Evolutionary conservation across 1,140 invertebrate species (phyloP).

Genomic region (Ips typographus): DNA sequence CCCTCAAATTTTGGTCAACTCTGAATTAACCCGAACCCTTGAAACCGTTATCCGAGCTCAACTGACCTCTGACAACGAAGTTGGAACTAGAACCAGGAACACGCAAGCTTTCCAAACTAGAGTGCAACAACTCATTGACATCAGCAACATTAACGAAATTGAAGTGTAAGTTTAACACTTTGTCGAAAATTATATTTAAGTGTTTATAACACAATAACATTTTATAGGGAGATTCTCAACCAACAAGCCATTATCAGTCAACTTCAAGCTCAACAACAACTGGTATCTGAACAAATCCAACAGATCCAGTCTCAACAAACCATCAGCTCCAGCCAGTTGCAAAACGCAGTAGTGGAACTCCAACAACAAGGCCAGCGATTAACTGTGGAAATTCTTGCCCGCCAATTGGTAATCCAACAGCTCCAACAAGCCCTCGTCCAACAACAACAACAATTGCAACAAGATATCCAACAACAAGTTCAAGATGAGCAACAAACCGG

Average conservation of each 20-base stretch:
- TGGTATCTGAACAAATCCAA: conserved; percentile 10
- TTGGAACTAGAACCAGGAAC: not conserved
- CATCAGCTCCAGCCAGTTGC: conserved; percentile 1
- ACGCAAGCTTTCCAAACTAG: not conserved
- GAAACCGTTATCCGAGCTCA: conserved; percentile 17
- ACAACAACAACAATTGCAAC: conserved; percentile 10
- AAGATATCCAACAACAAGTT: too few relatives aligned
- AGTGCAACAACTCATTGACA: conserved; percentile 14
- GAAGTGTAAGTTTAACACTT: conserved; percentile 11
- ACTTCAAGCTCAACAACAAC: conserved; percentile 10
- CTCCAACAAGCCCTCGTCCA: conserved; percentile 7
- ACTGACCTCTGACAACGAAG: conserved; percentile 1
- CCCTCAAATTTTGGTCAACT: not conserved
- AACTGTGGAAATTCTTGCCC: not conserved
- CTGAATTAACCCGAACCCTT: conserved; percentile 16
- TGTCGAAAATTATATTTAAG: too few relatives aligned
- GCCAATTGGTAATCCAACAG: conserved; percentile 18
- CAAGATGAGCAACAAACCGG: too few relatives aligned
- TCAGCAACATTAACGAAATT: conserved; percentile 15
- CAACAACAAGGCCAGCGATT: conserved; percentile 17
- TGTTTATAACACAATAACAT: too few relatives aligned
- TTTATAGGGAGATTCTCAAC: conserved; percentile 12
- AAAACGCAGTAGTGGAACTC: conserved; percentile 1
- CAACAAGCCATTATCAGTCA: conserved; percentile 6
- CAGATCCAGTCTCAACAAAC: conserved; percentile 7